A percentile compares a stretch with the other conserved stretches of the same genome.
Conservation (phyloP, 2,888 invertebrate species). For the Phymatocera aterrima region DNA sequence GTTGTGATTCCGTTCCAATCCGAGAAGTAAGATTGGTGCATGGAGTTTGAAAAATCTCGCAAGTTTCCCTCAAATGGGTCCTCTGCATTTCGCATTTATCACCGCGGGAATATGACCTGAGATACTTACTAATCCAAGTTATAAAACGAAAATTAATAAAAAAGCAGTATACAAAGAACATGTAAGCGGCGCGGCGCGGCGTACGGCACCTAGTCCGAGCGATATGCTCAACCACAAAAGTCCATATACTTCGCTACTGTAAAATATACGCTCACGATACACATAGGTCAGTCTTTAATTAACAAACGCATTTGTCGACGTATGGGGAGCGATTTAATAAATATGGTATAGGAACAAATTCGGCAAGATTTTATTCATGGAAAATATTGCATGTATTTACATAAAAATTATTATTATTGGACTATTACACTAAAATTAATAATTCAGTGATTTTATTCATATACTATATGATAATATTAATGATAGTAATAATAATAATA, state of each 20-base stretch:
- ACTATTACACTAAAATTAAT: slow-evolving; percentile 29
- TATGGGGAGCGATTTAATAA: not conserved
- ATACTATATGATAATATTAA: not conserved
- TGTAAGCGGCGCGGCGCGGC: not conserved
- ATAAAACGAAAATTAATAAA: not conserved
- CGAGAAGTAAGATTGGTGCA: too few relatives aligned
- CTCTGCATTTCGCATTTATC: too few relatives aligned
- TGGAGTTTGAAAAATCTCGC: too few relatives aligned
- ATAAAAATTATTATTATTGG: slow-evolving; percentile 33
- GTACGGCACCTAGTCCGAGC: not conserved
- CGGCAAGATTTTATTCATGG: slow-evolving; percentile 66
- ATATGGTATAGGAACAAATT: slow-evolving; percentile 61
- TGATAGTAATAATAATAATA: slow-evolving; percentile 3
- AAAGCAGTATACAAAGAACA: not conserved
- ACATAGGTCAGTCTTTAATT: not conserved
- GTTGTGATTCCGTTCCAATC: too few relatives aligned
- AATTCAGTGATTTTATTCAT: slow-evolving; percentile 7
- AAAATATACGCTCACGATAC: not conserved
- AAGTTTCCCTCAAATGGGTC: too few relatives aligned
- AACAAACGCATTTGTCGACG: not conserved
- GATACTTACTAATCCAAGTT: not conserved
- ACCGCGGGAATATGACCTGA: too few relatives aligned
- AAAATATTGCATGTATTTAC: slow-evolving; percentile 71
- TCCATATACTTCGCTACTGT: slow-evolving; percentile 3
- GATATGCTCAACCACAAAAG: slow-evolving; percentile 3